Evolutionary conservation across 2,888 invertebrate species (phyloP), one percentile per base, ranked within the genome.

Genomic region (Andrena hattorfiana): DNA sequence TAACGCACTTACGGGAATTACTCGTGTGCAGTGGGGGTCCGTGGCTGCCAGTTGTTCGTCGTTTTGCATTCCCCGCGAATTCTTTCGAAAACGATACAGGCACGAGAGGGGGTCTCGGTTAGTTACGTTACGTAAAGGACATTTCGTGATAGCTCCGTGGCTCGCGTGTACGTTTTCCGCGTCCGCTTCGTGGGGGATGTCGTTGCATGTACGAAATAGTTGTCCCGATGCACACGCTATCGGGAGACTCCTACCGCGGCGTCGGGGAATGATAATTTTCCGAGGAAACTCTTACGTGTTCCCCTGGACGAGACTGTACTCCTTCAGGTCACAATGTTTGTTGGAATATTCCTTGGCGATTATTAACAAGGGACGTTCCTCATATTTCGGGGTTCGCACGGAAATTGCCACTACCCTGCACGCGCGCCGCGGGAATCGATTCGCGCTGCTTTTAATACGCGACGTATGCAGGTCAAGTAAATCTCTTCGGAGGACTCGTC

Each of bases 41-140:
- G 42, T 16, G 42, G 16, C 42, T 42, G 42, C 71, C 20, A 71
- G 67, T 62, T 26, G 59, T 74, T 66, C 74, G 70, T 75, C 73
- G 67, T 80, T 84, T 85, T 51, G 80, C 73, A 73, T 81, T 80
- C 73, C 49, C 5, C n/a, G 16, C n/a, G 54, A 80, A 81, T 80
- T 80, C 81, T 68, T 80, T 63, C 28, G 68, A 51, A 63, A 81
- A 80, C 73, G 73, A 80, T 64, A 56, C 54, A 51, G 30, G 49
- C 13, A 10, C 10, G 8, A 54, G 8, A 54, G 8, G 13, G 1
- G 28, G 8, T 23, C 64, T n/a, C 60, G 8, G 49, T 28, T 10
- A 48, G 74, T 42, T 16, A 6, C 23, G 54, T 81, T 82, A 81
- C 62, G 16, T 77, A 83, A 83, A 82, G 62, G 60, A 77, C 70